A percentile compares a stretch with the other conserved stretches of the same genome.
These are phyloP conservation scores for Paralvinella palmiformis DNA, from an alignment of 1,140 invertebrate species.

Conservation along the genomic window DNA sequence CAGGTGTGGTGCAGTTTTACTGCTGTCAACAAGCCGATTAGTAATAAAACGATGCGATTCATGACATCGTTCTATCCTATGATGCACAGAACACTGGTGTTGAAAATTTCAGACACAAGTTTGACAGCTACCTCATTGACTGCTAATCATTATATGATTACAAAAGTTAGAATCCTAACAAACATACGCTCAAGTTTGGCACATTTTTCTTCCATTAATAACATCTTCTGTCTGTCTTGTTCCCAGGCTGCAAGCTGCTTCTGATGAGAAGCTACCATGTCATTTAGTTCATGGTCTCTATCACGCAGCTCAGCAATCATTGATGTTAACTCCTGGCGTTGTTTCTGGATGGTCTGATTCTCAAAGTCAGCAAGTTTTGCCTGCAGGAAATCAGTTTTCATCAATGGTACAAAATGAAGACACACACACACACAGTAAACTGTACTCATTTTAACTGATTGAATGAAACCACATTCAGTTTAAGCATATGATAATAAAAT, in stretches of 20 bases:
- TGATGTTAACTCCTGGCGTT: constrained; percentile 39
- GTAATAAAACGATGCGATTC: no score
- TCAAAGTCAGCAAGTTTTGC: constrained; percentile 24
- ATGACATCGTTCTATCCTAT: no score
- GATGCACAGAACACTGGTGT: no score
- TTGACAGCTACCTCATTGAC: no score
- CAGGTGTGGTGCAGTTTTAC: no score
- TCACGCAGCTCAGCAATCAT: constrained; percentile 35
- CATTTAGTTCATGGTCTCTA: constrained; percentile 39
- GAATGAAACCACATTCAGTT: no score
- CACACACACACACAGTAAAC: no score
- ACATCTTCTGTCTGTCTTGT: constrained; percentile 32
- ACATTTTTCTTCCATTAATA: constrained; percentile 27
- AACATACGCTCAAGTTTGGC: constrained; percentile 15
- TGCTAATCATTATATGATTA: neutral
- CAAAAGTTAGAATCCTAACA: neutral
- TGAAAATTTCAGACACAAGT: no score
- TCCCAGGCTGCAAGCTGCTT: constrained; percentile 41
- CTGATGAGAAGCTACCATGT: constrained; percentile 36
- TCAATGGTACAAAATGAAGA: no score
- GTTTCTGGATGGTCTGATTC: constrained; percentile 32
- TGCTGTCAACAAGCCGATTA: no score
- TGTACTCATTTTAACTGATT: no score
- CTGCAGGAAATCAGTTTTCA: neutral
- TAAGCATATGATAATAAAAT: no score